These are phyloP conservation scores for Brachionus rubens DNA, from an alignment of 1,140 invertebrate species.

Conservation along the genomic window DNA sequence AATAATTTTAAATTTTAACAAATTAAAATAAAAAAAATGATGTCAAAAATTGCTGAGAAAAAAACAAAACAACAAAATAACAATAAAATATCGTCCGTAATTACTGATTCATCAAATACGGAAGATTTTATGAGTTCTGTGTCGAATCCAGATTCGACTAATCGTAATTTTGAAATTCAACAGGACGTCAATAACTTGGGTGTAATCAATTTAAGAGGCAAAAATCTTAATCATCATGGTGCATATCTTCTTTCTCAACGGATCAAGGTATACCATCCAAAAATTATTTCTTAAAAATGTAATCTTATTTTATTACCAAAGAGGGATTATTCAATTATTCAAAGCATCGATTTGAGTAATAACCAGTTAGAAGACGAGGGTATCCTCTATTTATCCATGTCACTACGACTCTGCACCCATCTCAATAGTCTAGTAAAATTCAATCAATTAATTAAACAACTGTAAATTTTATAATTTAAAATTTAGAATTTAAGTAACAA, in stretches of 20 bases:
- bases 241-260: neutral
- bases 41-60: too few species aligned
- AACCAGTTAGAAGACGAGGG: slow-evolving; percentile 43
- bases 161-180: too few species aligned
- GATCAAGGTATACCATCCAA: neutral
- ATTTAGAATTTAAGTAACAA: slow-evolving; percentile 42
- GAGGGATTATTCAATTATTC: slow-evolving; percentile 22
- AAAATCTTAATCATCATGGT: slow-evolving; percentile 1
- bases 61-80: too few species aligned
- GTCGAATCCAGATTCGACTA: too few species aligned
- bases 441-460: neutral
- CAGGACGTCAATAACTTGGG: neutral
- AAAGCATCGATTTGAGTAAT: slow-evolving; percentile 4
- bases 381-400: slow-evolving; percentile 9
- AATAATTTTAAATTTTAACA: too few species aligned
- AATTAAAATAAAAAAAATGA: too few species aligned
- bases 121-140: too few species aligned
- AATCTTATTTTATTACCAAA: neutral
- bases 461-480: neutral
- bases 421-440: slow-evolving; percentile 24
- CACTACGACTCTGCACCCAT: neutral
- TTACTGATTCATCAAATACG: too few species aligned
- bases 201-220: slow-evolving; percentile 1
- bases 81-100: too few species aligned
- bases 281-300: neutral